These are phyloP conservation scores for Copsychus sechellarum DNA, from an alignment of 2,113 vertebrate species.

Conservation along the genomic window DNA sequence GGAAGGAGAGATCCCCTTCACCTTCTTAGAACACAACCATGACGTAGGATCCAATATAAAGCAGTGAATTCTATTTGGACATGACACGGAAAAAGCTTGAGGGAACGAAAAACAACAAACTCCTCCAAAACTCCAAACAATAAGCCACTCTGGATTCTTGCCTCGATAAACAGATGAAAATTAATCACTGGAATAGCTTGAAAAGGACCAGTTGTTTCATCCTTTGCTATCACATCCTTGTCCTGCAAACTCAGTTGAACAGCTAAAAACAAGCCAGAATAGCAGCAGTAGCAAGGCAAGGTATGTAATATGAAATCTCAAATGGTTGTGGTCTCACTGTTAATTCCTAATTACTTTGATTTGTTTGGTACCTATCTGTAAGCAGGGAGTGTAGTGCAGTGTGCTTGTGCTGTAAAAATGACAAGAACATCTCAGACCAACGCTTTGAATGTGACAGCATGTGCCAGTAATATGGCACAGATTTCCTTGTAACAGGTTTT, in stretches of 20 bases:
- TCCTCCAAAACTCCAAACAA: background rate
- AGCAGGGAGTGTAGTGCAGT: background rate
- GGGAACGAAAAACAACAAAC: fast-evolving
- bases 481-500: background rate
- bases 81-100: background rate
- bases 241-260: background rate
- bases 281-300: background rate
- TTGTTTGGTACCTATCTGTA: background rate
- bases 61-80: background rate
- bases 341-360: background rate
- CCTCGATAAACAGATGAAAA: background rate
- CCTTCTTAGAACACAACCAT: background rate
- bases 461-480: background rate
- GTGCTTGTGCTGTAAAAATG: background rate
- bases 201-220: background rate
- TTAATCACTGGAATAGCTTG: background rate
- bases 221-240: background rate
- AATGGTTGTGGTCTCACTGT: background rate
- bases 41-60: background rate
- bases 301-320: background rate
- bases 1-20: background rate
- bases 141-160: background rate
- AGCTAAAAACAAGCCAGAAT: background rate
- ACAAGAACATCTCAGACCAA: fast-evolving
- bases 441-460: background rate